Conservation (phyloP, 2,113 vertebrate genomes). For the Phalacrocorax aristotelis region DNA sequence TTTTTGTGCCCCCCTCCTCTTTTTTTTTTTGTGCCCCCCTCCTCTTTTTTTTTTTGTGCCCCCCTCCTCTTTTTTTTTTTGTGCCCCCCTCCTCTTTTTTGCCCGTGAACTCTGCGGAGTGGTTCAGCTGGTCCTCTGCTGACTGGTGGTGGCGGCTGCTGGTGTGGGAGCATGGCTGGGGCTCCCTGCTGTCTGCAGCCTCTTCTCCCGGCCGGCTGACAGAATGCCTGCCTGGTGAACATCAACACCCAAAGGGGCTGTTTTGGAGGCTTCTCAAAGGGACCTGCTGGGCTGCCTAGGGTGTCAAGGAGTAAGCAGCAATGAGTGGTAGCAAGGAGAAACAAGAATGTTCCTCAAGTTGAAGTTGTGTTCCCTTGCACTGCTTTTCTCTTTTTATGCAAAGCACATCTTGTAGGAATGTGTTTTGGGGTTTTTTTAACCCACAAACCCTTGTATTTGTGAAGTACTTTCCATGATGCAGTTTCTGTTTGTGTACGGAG, state of each 20-base stretch:
- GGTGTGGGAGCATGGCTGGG: not conserved
- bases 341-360: accelerated
- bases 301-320: accelerated
- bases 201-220: not conserved
- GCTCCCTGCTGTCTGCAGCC: not conserved
- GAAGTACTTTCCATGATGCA: not conserved
- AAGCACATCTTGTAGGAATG: not conserved
- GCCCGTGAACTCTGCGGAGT: no score
- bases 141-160: not conserved
- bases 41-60: not conserved
- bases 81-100: no score
- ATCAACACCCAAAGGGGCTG: accelerated
- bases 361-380: not conserved
- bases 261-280: accelerated
- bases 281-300: accelerated
- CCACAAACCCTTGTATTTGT: not conserved
- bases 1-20: no score
- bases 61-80: no score
- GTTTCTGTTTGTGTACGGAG: not conserved
- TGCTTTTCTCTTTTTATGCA: not conserved
- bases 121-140: not conserved
- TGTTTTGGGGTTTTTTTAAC: not conserved
- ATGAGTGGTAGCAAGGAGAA: accelerated
- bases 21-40: no score
- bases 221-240: accelerated